These are phyloP conservation scores for Aphidoletes aphidimyza DNA, from an alignment of 2,888 invertebrate species.

Conservation along the genomic window DNA sequence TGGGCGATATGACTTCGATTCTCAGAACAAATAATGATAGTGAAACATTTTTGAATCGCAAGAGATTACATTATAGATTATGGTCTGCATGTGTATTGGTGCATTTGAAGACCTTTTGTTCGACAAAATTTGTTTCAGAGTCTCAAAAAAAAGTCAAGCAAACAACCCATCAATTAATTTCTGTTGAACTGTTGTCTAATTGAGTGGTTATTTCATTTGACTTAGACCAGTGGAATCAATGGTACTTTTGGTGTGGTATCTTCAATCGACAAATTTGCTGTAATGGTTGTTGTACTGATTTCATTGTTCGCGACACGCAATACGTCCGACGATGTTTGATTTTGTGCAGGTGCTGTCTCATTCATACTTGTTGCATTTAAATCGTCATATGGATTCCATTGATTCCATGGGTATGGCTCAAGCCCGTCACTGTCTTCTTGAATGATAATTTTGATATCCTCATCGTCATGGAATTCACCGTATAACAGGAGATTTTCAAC, in stretches of 20 bases:
- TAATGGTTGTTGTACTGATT: background rate
- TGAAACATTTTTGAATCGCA: no score
- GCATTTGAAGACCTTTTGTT: no score
- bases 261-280: background rate
- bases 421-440: slow-evolving; percentile 19
- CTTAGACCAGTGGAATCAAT: background rate
- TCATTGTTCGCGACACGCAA: background rate
- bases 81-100: no score
- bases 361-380: background rate
- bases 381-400: background rate
- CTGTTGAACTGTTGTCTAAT: no score
- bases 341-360: background rate
- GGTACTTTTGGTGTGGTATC: background rate
- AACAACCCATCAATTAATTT: no score
- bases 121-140: no score
- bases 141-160: no score
- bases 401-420: background rate
- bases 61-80: no score
- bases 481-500: slow-evolving; percentile 9
- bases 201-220: no score
- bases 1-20: no score
- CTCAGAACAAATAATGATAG: no score
- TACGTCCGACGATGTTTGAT: background rate
- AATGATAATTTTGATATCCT: background rate
- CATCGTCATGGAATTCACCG: slow-evolving; percentile 2